phyloP scores from a whole-genome alignment of 2,888 invertebrate species.

The Helicoverpa assulta region DNA sequence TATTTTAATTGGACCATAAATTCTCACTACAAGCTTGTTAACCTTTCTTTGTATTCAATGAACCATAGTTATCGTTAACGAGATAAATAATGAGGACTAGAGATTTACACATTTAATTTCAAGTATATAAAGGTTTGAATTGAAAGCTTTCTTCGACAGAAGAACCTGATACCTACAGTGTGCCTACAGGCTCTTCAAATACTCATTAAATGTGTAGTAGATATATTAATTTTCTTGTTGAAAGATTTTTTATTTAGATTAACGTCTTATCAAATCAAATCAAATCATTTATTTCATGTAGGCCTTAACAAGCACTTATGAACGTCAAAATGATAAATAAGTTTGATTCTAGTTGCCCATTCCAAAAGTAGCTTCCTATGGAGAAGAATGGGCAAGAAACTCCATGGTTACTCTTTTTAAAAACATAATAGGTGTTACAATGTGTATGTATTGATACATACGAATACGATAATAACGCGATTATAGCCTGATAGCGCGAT shows the following conservation, averaged over 20 bases:
- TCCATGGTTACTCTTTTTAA: too few relatives aligned
- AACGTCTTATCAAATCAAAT: too few relatives aligned
- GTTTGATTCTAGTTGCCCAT: too few relatives aligned
- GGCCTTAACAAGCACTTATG: too few relatives aligned
- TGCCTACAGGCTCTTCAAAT: neutral
- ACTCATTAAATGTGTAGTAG: neutral
- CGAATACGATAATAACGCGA: too few relatives aligned
- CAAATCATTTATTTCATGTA: too few relatives aligned
- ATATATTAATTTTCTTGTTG: neutral
- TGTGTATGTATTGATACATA: too few relatives aligned
- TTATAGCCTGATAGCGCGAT: too few relatives aligned
- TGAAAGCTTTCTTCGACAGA: neutral
- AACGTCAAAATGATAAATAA: too few relatives aligned
- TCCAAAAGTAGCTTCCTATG: too few relatives aligned
- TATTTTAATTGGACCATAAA: slow-evolving; percentile 34
- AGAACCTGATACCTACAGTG: neutral
- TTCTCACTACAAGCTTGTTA: neutral
- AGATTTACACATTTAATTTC: slow-evolving; percentile 4
- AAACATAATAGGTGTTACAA: too few relatives aligned
- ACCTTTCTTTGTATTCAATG: slow-evolving; percentile 11
- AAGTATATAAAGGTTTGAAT: slow-evolving; percentile 2
- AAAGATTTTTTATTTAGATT: neutral
- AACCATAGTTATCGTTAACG: slow-evolving; percentile 2
- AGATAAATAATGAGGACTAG: slow-evolving; percentile 8
- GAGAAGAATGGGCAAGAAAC: too few relatives aligned